These are phyloP conservation scores for Drosophila imparisetae DNA, from an alignment of 2,888 invertebrate genomes.

Conservation along the genomic window DNA sequence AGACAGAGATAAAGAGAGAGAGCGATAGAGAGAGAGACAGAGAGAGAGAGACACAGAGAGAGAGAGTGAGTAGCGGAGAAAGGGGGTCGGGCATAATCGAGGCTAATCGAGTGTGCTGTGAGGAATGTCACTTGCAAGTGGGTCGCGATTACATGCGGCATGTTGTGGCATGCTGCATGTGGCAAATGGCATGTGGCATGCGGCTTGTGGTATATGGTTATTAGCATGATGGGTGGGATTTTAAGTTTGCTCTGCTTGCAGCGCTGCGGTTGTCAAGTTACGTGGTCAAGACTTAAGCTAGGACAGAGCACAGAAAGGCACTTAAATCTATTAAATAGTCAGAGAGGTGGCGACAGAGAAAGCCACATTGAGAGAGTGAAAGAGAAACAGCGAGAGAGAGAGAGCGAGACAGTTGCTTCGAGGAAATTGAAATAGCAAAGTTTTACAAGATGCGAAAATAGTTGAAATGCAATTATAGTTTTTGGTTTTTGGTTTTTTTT, in stretches of 20 bases:
- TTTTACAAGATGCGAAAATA: slow-evolving; percentile 12
- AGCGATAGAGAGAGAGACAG: not conserved
- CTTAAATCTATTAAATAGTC: not conserved
- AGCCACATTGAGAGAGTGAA: not conserved
- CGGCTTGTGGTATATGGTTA: slow-evolving; percentile 5
- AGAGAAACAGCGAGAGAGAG: not conserved
- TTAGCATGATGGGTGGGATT: slow-evolving; percentile 8
- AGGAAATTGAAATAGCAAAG: slow-evolving; percentile 12
- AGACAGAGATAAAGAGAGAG: not conserved
- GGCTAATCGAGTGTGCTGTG: slow-evolving; percentile 39
- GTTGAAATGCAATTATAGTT: slow-evolving; percentile 20
- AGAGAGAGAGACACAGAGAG: not conserved
- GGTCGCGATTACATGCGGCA: slow-evolving; percentile 10
- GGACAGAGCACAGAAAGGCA: slow-evolving; percentile 19
- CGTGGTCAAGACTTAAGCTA: slow-evolving; percentile 43
- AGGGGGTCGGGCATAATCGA: slow-evolving; percentile 1
- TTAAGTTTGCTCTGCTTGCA: slow-evolving; percentile 12
- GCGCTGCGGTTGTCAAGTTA: slow-evolving; percentile 24
- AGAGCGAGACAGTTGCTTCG: not conserved
- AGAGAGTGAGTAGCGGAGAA: not conserved
- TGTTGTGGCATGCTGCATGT: slow-evolving; percentile 3
- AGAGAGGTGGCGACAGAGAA: not conserved
- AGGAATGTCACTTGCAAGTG: slow-evolving; percentile 31
- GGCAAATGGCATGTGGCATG: slow-evolving; percentile 4
- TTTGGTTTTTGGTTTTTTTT: not conserved